Evolutionary conservation across 2,797 vertebrate genomes (phyloP).

Genomic region (Botia almorhae): DNA sequence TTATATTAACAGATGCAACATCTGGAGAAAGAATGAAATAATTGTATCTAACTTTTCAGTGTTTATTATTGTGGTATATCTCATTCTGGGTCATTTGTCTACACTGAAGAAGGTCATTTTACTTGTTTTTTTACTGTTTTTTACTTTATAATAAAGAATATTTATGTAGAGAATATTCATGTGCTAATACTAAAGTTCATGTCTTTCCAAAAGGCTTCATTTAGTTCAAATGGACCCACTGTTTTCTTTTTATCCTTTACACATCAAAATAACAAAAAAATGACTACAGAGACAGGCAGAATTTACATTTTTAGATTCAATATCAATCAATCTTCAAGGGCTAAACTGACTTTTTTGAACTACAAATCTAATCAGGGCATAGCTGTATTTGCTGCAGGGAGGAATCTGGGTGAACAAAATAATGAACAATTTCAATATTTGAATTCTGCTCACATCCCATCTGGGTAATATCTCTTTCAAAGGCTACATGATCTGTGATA

Average conservation of each 20-base stretch:
- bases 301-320: conserved; percentile 33
- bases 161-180: not conserved
- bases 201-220: not conserved
- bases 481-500: conserved; percentile 33
- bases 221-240: not conserved
- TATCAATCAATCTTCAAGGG: conserved; percentile 36
- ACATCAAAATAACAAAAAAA: conserved; percentile 31
- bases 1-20: not conserved
- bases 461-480: conserved; percentile 49
- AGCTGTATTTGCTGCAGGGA: conserved; percentile 33
- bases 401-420: conserved; percentile 20
- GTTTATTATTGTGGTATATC: not conserved
- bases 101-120: not conserved
- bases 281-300: conserved; percentile 14
- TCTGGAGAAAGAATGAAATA: not conserved
- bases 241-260: conserved; percentile 9
- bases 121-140: too few species aligned
- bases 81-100: not conserved
- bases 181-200: too few species aligned
- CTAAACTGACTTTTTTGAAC: conserved; percentile 45
- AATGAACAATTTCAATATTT: conserved; percentile 42
- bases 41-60: not conserved
- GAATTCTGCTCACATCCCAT: conserved; percentile 50
- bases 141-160: not conserved
- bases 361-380: conserved; percentile 33